These are phyloP conservation scores for Phainopepla nitens DNA, from an alignment of 2,113 vertebrate genomes.

Conservation along the genomic window DNA sequence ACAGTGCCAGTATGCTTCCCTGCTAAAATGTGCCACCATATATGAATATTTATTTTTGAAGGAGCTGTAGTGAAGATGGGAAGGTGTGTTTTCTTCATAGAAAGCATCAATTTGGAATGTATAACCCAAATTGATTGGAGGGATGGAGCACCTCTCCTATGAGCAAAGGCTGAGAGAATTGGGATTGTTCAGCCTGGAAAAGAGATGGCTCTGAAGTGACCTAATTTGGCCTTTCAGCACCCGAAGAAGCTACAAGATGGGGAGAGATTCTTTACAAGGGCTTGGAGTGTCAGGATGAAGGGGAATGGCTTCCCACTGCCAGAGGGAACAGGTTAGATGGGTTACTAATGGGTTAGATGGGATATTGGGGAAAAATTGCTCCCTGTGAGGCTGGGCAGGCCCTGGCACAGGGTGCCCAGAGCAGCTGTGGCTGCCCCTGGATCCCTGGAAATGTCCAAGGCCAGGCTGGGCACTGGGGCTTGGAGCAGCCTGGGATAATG, in stretches of 20 bases:
- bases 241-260: neutral
- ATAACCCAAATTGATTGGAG: neutral
- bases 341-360: neutral
- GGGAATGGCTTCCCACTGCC: neutral
- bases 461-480: fast-evolving
- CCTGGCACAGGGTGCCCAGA: neutral
- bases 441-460: neutral
- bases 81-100: neutral
- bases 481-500: fast-evolving
- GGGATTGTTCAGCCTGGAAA: neutral
- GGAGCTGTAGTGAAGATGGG: neutral
- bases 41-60: neutral
- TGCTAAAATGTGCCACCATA: neutral
- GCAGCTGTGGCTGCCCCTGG: neutral
- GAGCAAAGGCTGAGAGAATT: neutral
- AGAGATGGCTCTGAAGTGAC: neutral
- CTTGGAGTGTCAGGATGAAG: neutral
- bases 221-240: neutral
- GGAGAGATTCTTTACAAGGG: neutral
- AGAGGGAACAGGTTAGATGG: no score
- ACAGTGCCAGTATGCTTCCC: neutral
- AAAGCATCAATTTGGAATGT: neutral
- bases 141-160: neutral
- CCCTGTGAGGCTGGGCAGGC: neutral
- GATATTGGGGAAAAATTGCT: neutral